These are phyloP conservation scores for Dorcus parallelipipedus DNA, from an alignment of 2,888 invertebrate species.

Conservation along the genomic window DNA sequence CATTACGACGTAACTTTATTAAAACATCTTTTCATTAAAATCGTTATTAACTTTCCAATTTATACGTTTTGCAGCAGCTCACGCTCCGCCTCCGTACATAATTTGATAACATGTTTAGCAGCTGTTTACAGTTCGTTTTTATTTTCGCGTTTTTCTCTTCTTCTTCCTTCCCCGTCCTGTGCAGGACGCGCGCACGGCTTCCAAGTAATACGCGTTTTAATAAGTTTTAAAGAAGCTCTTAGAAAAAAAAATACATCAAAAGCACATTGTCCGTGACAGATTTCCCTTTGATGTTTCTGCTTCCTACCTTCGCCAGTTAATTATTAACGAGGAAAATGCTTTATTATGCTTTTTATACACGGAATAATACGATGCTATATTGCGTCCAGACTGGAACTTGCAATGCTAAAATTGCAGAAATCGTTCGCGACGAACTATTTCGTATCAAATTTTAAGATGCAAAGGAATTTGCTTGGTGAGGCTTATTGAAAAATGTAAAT, in stretches of 20 bases:
- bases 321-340: conserved; percentile 47
- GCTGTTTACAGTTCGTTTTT: conserved; percentile 1
- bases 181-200: not conserved
- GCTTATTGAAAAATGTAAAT: too few species aligned
- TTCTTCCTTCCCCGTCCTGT: not conserved
- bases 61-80: not conserved
- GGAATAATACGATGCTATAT: conserved; percentile 37
- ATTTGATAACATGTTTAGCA: not conserved
- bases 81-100: too few species aligned
- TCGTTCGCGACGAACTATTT: too few species aligned
- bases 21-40: not conserved
- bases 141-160: not conserved
- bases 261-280: conserved; percentile 47
- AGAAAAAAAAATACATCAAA: conserved; percentile 23
- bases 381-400: not conserved
- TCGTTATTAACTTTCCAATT: not conserved
- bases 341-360: conserved; percentile 38
- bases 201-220: conserved; percentile 6
- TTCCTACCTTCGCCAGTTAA: conserved; percentile 46
- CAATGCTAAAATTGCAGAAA: too few species aligned
- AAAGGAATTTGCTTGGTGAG: too few species aligned
- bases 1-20: not conserved
- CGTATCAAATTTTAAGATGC: too few species aligned
- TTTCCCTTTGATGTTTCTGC: conserved; percentile 45
- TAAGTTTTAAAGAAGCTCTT: conserved; percentile 4